Evolutionary conservation across 2,797 vertebrate species (phyloP).

Genomic region (Morelia viridis): DNA sequence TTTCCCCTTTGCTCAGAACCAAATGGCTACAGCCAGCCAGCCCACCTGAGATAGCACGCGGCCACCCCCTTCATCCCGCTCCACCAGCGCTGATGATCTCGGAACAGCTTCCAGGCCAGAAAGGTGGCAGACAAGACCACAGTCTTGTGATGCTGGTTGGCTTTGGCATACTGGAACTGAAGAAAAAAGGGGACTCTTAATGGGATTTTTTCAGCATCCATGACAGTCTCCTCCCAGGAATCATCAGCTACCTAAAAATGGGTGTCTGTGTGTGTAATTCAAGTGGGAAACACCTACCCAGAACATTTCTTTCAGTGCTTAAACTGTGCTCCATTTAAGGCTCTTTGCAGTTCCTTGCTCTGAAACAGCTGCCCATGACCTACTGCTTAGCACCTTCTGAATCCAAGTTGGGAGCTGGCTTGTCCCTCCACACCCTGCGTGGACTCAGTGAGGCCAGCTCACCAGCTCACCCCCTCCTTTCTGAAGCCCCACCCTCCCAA

Average conservation of each 20-base stretch:
- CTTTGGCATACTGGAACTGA: slow-evolving; percentile 58
- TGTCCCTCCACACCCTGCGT: background rate
- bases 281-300: background rate
- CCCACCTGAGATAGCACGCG: slow-evolving; percentile 59
- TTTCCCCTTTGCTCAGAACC: too few relatives aligned
- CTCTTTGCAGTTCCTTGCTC: background rate
- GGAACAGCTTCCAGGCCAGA: slow-evolving; percentile 50
- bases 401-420: background rate
- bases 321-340: background rate
- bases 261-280: background rate
- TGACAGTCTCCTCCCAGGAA: too few relatives aligned
- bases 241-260: background rate
- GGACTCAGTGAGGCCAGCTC: background rate
- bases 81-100: slow-evolving; percentile 14
- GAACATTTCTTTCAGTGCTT: background rate
- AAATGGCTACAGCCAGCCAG: accelerated
- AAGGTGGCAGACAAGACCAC: slow-evolving; percentile 55
- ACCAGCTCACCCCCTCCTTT: background rate
- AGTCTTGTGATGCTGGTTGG: slow-evolving; percentile 45
- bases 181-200: background rate
- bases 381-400: background rate
- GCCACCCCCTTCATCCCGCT: slow-evolving; percentile 36
- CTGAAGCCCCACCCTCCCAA: background rate
- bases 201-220: background rate
- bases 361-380: too few relatives aligned